Percentiles rank a stretch among this genome's conserved stretches.
Conservation (phyloP, 2,888 invertebrate genomes). For the Philopedon plagiatum region DNA sequence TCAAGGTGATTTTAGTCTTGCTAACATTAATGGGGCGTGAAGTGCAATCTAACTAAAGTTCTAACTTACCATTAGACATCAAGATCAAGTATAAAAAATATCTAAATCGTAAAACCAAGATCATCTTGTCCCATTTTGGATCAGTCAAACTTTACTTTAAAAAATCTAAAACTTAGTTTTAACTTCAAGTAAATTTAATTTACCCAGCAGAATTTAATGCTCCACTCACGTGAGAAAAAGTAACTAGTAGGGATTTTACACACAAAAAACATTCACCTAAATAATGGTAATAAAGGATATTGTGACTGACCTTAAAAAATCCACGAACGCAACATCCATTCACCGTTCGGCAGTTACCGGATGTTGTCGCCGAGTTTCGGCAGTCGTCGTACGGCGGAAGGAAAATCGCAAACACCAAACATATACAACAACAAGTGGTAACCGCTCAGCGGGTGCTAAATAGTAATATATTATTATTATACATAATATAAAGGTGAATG, state of each 20-base stretch:
- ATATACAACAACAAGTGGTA: conserved; percentile 70
- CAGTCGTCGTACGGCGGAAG: conserved; percentile 69
- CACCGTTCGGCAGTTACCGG: conserved; percentile 12
- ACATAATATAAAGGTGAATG: conserved; percentile 68
- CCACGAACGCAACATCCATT: neutral
- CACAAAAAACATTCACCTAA: neutral
- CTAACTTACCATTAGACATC: conserved; percentile 20
- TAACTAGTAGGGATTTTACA: too few relatives aligned
- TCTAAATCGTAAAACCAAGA: conserved; percentile 16
- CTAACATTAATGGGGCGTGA: conserved; percentile 4
- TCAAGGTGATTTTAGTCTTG: conserved; percentile 4
- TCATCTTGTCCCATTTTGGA: neutral
- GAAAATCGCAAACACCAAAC: conserved; percentile 69
- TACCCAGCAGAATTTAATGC: neutral
- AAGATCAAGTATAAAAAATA: conserved; percentile 28
- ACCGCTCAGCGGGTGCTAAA: conserved; percentile 69
- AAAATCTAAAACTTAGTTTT: neutral
- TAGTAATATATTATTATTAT: conserved; percentile 61
- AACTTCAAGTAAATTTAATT: too few relatives aligned
- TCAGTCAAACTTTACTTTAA: neutral
- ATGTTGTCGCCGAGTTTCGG: conserved; percentile 61
- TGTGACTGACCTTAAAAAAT: neutral
- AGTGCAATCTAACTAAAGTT: conserved; percentile 12
- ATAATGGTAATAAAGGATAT: neutral
- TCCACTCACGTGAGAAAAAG: too few relatives aligned